Base-by-base conservation (phyloP, 2,113 vertebrate species). In the Rissa tridactyla region DNA sequence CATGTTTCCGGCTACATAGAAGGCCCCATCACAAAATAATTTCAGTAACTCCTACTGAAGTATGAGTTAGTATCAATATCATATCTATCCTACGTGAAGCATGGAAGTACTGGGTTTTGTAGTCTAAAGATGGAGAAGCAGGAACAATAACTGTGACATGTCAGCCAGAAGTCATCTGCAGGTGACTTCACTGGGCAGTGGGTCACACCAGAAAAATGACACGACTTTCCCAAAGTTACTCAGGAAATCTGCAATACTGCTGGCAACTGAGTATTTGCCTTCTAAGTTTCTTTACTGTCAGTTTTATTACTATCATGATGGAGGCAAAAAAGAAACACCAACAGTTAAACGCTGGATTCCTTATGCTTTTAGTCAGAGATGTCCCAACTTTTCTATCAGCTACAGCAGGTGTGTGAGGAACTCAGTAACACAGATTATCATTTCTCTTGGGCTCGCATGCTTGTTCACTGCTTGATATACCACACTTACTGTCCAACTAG, bases 401-500 rank as follows among this genome's bases (percentile, higher is more conserved):
- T 90, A 13, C 6, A 49, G 40, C 5, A n/a, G 29, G 29, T 30
- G 14, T 38, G n/a, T 32, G n/a, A 80, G 36, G 52, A 87, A 49
- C 15, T 71, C 30, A 6, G 40, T 34, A 57, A 78, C 15, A 76
- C 0, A 46, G 47, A 40, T 7, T 46, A 34, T 17, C 4, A 6
- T 30, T 34, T 69, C 20, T 23, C 47, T 68, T 51, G 19, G 51
- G 34, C 20, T 70, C 40, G 32, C 44, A 54, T 6, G 16, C 38
- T 71, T 55, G 30, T 32, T 85, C 52, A 12, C 38, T 32, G 32
- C 47, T 72, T 51, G 58, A 38, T 13, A 14, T 10, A 64, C 7
- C 30, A 36, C 3, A 5, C 29, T 44, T 32, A 52, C 2, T 0
- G 0, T 46, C 57, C 38, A 34, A 11, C 15, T 34, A n/a, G 36